These are phyloP conservation scores for Fringilla coelebs DNA, from an alignment of 2,797 vertebrate genomes.

Conservation along the genomic window DNA sequence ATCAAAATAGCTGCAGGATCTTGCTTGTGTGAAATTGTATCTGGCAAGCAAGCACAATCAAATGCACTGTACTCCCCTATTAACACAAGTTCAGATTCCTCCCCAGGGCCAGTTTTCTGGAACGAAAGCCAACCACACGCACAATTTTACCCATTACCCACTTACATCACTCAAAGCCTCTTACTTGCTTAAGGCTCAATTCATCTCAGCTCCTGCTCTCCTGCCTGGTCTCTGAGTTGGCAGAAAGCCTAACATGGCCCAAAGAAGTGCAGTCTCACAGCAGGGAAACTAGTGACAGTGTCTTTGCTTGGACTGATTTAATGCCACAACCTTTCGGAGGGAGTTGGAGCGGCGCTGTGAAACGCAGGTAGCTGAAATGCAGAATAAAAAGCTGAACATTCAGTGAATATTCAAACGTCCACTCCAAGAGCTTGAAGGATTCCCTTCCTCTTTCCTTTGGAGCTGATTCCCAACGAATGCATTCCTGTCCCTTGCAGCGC, in stretches of 20 bases:
- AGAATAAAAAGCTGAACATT: neutral
- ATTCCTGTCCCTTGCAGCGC: conserved; percentile 70
- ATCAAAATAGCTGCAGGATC: neutral
- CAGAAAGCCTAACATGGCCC: neutral
- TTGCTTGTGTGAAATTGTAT: neutral
- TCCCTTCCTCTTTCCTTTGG: neutral
- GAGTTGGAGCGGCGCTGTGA: neutral
- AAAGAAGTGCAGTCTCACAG: neutral
- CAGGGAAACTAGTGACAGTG: neutral
- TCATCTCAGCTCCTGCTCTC: neutral
- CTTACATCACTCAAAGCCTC: neutral
- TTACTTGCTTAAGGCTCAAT: neutral
- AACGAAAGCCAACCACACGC: neutral
- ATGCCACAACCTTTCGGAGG: neutral
- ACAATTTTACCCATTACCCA: conserved; percentile 4
- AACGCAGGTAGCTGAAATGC: neutral
- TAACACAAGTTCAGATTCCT: neutral
- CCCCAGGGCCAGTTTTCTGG: conserved; percentile 3
- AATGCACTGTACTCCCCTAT: neutral
- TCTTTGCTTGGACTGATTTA: neutral
- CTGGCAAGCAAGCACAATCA: conserved; percentile 4
- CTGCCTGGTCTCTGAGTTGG: neutral
- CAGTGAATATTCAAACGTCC: neutral
- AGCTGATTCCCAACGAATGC: neutral
- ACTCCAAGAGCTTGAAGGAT: neutral